These are phyloP conservation scores for Takifugu flavidus DNA, from an alignment of 2,113 vertebrate genomes.

Conservation along the genomic window DNA sequence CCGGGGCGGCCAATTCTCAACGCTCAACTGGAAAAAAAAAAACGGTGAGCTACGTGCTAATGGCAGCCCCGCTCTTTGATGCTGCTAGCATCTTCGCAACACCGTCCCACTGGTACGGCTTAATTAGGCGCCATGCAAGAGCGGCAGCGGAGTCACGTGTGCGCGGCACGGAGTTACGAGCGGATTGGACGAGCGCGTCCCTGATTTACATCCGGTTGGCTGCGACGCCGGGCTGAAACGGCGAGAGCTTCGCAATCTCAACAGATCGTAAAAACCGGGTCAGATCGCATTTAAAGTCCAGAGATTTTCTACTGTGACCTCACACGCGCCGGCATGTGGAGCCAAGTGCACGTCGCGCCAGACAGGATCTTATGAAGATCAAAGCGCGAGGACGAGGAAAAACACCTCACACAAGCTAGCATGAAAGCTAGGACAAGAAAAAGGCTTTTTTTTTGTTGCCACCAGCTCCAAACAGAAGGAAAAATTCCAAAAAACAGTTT, in stretches of 20 bases:
- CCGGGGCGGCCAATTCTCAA: slow-evolving; percentile 9
- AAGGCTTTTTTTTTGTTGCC: no score
- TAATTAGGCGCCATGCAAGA: slow-evolving; percentile 18
- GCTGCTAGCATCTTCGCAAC: slow-evolving; percentile 2
- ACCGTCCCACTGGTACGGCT: not conserved
- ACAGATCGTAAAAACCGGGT: not conserved
- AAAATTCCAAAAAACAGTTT: no score
- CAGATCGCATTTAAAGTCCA: no score
- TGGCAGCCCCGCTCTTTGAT: slow-evolving; percentile 12
- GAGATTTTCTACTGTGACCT: no score
- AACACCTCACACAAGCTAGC: no score
- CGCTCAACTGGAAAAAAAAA: slow-evolving; percentile 4
- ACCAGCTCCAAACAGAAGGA: no score
- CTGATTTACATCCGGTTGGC: not conserved
- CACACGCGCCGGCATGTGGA: no score
- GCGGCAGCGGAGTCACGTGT: slow-evolving; percentile 3
- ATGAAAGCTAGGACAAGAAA: no score
- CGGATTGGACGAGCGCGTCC: not conserved
- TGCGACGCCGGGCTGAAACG: no score
- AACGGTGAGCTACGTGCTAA: slow-evolving; percentile 14
- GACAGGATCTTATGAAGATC: no score
- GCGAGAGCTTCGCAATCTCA: not conserved
- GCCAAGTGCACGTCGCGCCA: no score
- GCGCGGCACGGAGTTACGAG: not conserved
- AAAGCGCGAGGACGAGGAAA: no score